Base-by-base conservation (phyloP, 2,888 invertebrate species). In the Thysanoteuthis rhombus region DNA sequence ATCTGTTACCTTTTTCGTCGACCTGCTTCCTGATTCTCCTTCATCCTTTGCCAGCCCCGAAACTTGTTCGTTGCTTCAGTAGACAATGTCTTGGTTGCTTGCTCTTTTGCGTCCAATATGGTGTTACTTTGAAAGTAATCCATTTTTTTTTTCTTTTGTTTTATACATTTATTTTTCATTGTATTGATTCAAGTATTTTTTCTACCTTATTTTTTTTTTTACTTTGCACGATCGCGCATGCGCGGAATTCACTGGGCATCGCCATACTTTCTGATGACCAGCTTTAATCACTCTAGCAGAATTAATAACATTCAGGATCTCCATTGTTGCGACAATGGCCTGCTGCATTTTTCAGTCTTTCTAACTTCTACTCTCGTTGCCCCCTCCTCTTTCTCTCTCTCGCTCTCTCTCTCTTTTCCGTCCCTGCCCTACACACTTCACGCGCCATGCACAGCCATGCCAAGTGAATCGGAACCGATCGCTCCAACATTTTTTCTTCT, bases 261-360 rank as follows among this genome's bases (percentile, higher is more conserved):
- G 19, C 75, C n/a, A 36, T 75, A 75, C 75, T 92, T 92, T 45
- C n/a, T 92, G 45, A 92, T 92, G 45, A n/a, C 92, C n/a, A 36
- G 45, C 92, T 92, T 92, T 92, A 92, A 92, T 92, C 92, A 92
- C 32, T 92, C 92, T 92, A 45, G 92, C 92, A 92, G 92, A 92
- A 92, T 92, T 92, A 92, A 92, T 92, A 92, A 45, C 92, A 92
- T 92, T 45, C 92, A 92, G 40, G 75, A 75, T 92, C 42, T 40
- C 39, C 40, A 92, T 92, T 92, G 92, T 92, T 92, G 92, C 40
- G 92, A 92, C 92, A 45, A n/a, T 40, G 45, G n/a, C n/a, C 42
- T 75, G 75, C 75, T 75, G 75, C 75, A 36, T n/a, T 75, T 75
- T n/a, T n/a, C 19, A 36, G n/a, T 36, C n/a, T 16, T 12, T 8